Percentiles rank a stretch among this genome's conserved stretches.
These are phyloP conservation scores for Haliclona indistincta DNA, from an alignment of 37 sponge, comb jelly and placozoan genomes.

Conservation along the genomic window DNA sequence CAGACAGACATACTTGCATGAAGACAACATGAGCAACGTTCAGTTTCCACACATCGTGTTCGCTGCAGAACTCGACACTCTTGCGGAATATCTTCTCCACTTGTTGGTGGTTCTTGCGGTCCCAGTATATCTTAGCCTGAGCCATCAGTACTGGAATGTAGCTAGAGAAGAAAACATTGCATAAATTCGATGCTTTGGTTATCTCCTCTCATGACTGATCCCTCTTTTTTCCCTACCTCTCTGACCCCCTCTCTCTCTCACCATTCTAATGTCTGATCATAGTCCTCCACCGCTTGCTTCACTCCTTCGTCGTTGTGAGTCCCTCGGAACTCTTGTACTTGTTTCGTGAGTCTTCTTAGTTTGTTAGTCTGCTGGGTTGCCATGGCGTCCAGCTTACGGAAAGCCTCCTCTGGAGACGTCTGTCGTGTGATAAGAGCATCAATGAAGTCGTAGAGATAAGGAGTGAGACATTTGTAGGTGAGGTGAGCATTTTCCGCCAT, in stretches of 20 bases:
- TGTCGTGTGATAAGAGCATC: constrained; percentile 90
- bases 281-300: constrained; percentile 92
- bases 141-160: constrained; percentile 99
- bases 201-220: too few relatives aligned
- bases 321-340: constrained; percentile 90
- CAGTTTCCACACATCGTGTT: constrained; percentile 94
- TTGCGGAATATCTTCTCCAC: constrained; percentile 96
- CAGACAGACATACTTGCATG: too few relatives aligned
- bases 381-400: constrained; percentile 89
- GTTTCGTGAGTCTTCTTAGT: constrained; percentile 87
- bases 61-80: constrained; percentile 97
- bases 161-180: constrained; percentile 23
- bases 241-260: too few relatives aligned
- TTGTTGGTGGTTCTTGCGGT: constrained; percentile 80
- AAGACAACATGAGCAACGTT: constrained; percentile 98
- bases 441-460: constrained; percentile 87
- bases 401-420: constrained; percentile 94
- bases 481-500: constrained; percentile 96
- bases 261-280: constrained; percentile 94
- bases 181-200: background rate
- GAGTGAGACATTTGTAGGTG: constrained; percentile 84
- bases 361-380: constrained; percentile 87
- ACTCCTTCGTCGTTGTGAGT: constrained; percentile 89
- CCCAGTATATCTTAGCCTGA: constrained; percentile 99
- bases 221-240: too few relatives aligned